A percentile compares a stretch with the other conserved stretches of the same genome.
Evolutionary conservation across 2,797 vertebrate genomes (phyloP).

Genomic region (Rachycentron canadum): DNA sequence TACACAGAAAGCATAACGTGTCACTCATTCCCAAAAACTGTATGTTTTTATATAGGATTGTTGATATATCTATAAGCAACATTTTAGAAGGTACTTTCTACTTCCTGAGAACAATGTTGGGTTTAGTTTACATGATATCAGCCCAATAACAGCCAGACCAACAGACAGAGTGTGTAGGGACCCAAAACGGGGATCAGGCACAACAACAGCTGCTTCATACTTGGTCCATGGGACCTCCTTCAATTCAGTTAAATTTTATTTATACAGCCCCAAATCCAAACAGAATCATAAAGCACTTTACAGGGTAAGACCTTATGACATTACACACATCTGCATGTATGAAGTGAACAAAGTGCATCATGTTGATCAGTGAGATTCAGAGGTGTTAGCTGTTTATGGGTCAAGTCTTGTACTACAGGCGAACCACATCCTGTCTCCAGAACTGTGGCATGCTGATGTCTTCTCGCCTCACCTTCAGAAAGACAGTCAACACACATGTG

Average conservation of each 20-base stretch:
- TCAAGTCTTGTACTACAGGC: not conserved
- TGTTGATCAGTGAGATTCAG: not conserved
- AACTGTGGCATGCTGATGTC: not conserved
- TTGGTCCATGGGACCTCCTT: not conserved
- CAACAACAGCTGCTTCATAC: not conserved
- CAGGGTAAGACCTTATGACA: not conserved
- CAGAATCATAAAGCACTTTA: not conserved
- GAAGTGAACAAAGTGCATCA: not conserved
- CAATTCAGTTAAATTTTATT: not conserved
- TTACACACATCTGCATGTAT: not conserved
- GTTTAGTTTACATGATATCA: not conserved
- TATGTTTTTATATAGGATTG: not conserved
- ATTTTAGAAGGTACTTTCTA: not conserved
- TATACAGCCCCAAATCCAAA: too few species aligned
- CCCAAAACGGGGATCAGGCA: not conserved
- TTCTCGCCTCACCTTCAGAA: not conserved
- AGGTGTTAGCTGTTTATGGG: not conserved
- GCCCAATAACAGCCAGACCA: not conserved
- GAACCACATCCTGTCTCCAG: not conserved
- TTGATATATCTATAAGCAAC: not conserved
- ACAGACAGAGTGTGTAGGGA: not conserved
- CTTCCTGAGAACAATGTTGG: not conserved
- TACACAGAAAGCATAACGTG: not conserved
- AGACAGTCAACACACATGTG: not conserved
- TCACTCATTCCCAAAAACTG: not conserved